A percentile compares a stretch with the other conserved stretches of the same genome.
phyloP scores from a whole-genome alignment of 2,113 vertebrate species.

The Petrocephalus microphthalmus region DNA sequence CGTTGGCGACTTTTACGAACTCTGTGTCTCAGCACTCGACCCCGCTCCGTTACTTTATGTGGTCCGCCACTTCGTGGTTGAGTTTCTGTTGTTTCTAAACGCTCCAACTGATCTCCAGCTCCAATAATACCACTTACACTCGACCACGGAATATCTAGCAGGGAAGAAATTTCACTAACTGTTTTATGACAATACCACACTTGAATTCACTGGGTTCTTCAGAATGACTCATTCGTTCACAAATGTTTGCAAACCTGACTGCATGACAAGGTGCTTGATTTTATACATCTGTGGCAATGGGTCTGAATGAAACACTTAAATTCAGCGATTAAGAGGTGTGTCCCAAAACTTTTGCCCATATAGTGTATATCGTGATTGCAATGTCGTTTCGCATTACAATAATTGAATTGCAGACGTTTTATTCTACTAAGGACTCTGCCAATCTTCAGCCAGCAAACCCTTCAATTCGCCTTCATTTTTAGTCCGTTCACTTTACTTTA shows the following conservation, averaged over 20 bases:
- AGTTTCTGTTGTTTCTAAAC: not conserved
- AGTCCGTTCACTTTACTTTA: not conserved
- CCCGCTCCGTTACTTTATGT: not conserved
- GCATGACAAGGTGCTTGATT: not conserved
- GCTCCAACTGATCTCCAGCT: not conserved
- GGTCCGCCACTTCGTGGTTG: not conserved
- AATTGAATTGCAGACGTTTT: not conserved
- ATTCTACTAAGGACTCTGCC: not conserved
- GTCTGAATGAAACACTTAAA: not conserved
- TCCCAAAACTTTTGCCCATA: not conserved
- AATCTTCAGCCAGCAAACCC: not conserved
- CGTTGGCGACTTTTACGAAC: not conserved
- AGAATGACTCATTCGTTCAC: not conserved
- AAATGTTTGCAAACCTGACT: not conserved
- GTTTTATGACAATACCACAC: not conserved
- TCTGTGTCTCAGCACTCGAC: not conserved
- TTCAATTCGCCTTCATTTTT: not conserved
- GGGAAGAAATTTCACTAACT: not conserved
- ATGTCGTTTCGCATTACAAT: not conserved
- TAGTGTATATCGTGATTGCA: not conserved
- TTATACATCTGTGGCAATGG: not conserved
- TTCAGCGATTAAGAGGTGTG: not conserved
- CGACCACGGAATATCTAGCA: not conserved
- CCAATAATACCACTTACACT: not conserved
- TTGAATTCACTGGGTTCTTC: not conserved